These are phyloP conservation scores for Anguilla anguilla DNA, from an alignment of 2,797 vertebrate species.

Conservation along the genomic window DNA sequence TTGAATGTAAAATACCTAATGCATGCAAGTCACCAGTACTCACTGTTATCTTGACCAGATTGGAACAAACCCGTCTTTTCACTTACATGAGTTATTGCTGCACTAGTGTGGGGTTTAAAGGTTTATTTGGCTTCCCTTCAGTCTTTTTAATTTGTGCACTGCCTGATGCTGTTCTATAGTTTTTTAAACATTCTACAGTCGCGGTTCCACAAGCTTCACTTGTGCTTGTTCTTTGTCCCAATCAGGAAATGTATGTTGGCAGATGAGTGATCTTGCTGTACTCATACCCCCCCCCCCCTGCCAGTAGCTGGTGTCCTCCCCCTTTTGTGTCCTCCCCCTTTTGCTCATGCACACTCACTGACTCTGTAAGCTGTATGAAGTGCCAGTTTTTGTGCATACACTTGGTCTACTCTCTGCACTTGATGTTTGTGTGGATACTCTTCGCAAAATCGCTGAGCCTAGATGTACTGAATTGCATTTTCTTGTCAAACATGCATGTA, in stretches of 20 bases:
- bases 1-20: conserved; percentile 20
- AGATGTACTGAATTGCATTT: background rate
- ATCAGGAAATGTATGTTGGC: background rate
- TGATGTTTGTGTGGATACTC: background rate
- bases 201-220: background rate
- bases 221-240: background rate
- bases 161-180: background rate
- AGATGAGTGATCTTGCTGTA: background rate
- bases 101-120: background rate
- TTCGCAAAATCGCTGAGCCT: background rate
- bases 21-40: conserved; percentile 29
- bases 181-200: background rate
- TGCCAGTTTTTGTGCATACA: background rate
- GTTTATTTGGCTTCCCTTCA: background rate
- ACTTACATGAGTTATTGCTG: background rate
- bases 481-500: background rate
- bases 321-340: background rate
- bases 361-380: background rate
- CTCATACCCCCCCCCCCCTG: background rate
- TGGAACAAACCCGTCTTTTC: background rate
- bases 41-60: background rate
- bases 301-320: background rate
- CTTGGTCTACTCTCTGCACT: background rate
- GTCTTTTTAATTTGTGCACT: background rate
- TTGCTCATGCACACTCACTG: background rate